Evolutionary conservation across 2,888 invertebrate species (phyloP).

Genomic region (Tridacna crocea): DNA sequence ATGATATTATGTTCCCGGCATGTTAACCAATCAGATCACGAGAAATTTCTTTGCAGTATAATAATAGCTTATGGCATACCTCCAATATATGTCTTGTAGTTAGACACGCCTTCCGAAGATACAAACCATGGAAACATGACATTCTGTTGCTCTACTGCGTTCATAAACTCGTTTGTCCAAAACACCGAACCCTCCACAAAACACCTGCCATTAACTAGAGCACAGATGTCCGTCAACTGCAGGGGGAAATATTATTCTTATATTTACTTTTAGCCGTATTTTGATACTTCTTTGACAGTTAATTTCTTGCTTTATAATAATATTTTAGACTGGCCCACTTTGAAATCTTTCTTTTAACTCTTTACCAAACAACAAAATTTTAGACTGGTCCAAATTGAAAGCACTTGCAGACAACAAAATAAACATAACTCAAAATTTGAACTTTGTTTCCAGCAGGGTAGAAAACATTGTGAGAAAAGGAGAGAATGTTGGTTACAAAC

Average conservation of each 20-base stretch:
- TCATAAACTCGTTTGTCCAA: conserved; percentile 33
- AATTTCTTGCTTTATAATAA: not conserved
- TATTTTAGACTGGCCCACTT: not conserved
- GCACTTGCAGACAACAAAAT: too few species aligned
- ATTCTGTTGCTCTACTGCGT: conserved; percentile 8
- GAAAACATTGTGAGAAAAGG: not conserved
- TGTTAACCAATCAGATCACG: too few species aligned
- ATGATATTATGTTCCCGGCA: too few species aligned
- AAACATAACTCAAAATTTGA: not conserved
- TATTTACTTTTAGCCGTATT: too few species aligned
- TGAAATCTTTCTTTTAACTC: not conserved
- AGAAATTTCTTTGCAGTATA: too few species aligned
- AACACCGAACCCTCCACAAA: conserved; percentile 26
- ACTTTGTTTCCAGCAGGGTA: not conserved
- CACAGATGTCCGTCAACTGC: conserved; percentile 33
- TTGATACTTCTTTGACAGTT: not conserved
- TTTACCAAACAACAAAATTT: too few species aligned
- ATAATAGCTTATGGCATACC: conserved; percentile 8
- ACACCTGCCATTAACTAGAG: conserved; percentile 16
- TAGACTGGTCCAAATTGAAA: too few species aligned
- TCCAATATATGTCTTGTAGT: conserved; percentile 17
- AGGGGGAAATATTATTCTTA: not conserved
- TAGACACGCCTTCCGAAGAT: not conserved
- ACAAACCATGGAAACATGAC: conserved; percentile 37
- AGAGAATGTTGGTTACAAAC: not conserved